Conservation (phyloP, 1,140 invertebrate genomes). For the Liolophura sinensis region DNA sequence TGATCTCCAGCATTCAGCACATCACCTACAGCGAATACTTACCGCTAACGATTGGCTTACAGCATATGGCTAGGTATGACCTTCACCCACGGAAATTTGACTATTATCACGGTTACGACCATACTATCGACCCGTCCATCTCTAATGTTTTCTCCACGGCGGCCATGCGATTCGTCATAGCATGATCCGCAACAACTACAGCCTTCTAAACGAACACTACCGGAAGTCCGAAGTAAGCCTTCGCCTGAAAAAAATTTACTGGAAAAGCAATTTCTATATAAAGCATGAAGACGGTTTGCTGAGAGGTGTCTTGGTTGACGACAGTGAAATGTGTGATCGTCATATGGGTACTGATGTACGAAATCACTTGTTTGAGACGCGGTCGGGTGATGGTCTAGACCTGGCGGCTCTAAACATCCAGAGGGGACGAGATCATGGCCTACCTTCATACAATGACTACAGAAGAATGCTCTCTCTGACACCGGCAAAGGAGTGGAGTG, state of each 20-base stretch:
- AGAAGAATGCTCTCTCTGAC: slow-evolving; percentile 64
- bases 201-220: too few species aligned
- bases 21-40: slow-evolving; percentile 94
- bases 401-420: slow-evolving; percentile 96
- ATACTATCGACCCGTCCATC: slow-evolving; percentile 78
- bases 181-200: slow-evolving; percentile 68
- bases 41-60: slow-evolving; percentile 75
- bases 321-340: too few species aligned
- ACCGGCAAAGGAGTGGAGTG: slow-evolving; percentile 4
- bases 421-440: slow-evolving; percentile 93
- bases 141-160: slow-evolving; percentile 95
- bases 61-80: slow-evolving; percentile 69
- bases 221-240: too few species aligned
- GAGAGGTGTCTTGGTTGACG: too few species aligned
- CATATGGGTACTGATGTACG: too few species aligned
- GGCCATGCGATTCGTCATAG: slow-evolving; percentile 92
- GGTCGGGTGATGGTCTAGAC: slow-evolving; percentile 62
- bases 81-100: slow-evolving; percentile 60
- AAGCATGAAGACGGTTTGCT: too few species aligned
- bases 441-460: slow-evolving; percentile 94
- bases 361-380: too few species aligned
- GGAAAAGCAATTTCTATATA: too few species aligned
- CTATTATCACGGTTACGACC: slow-evolving; percentile 77
- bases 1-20: slow-evolving; percentile 70
- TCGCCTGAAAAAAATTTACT: too few species aligned